Evolutionary conservation across 2,888 invertebrate species (phyloP), one percentile per base, ranked within the genome.

Genomic region (Phytoseiulus persimilis): DNA sequence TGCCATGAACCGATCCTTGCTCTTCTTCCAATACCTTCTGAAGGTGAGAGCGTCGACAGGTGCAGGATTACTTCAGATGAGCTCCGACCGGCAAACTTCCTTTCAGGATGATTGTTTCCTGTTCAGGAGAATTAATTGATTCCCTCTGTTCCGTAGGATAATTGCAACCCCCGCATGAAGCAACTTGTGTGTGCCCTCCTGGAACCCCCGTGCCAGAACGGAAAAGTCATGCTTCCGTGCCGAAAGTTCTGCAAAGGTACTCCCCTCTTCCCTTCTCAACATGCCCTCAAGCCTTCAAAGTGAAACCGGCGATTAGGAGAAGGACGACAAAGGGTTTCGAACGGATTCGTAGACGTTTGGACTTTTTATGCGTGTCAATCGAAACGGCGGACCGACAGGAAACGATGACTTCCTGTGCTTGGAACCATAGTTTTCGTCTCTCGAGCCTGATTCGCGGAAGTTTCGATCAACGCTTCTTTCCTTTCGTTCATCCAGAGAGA

Each of bases 211-310:
- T 95, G 95, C 92, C 89, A 90, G 46, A 89, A 90, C n/a, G 90
- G 90, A 9, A 94, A 94, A 90, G 94, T 95, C 0, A 93, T 95
- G 91, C 93, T 94, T 91, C 95, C 95, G 0, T 95, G 95, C 92
- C 93, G 94, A 91, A 94, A 94, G 91, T 94, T 95, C 91, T 95
- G 95, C 91, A 94, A 94, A 94, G 94, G 95, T 95, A 92, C 90
- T 90, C 90, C 32, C n/a, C 2, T 3, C 28, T 83, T 31, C 39
- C 5, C 31, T 65, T 1, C 11, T 23, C 65, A 28, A 6, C 1
- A 14, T 65, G 5, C 65, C 28, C 28, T 14, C 65, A 1, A 65
- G 14, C 1, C 65, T 65, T 28, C 65, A 65, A n/a, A n/a, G n/a
- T 65, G 65, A 65, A 65, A 23, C 23, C 65, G 14, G 18, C 5